Percentiles rank a stretch among this genome's conserved stretches.
phyloP scores from a whole-genome alignment of 2,888 invertebrate species.

The Macrophya alboannulata region DNA sequence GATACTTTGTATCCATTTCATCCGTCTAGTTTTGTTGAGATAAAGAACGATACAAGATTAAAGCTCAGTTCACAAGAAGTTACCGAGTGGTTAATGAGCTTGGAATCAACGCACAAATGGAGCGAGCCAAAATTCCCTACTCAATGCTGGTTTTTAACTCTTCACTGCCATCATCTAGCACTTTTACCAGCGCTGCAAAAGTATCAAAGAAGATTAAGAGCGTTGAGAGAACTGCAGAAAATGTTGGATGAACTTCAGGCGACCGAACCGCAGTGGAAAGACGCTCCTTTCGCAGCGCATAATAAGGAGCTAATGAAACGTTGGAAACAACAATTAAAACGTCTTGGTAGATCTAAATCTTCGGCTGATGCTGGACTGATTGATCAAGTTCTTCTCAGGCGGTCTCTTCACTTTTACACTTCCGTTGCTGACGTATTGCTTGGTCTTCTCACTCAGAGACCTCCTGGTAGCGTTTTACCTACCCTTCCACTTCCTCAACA shows the following conservation, averaged over 20 bases:
- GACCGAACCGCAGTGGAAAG: slow-evolving; percentile 92
- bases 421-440: slow-evolving; percentile 91
- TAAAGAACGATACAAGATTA: slow-evolving; percentile 91
- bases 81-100: slow-evolving; percentile 50
- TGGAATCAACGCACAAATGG: slow-evolving; percentile 83
- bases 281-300: slow-evolving; percentile 87
- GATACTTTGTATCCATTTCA: slow-evolving; percentile 95
- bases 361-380: slow-evolving; percentile 95
- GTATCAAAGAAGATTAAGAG: slow-evolving; percentile 88
- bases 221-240: slow-evolving; percentile 93
- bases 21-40: slow-evolving; percentile 87
- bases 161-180: slow-evolving; percentile 96
- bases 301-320: slow-evolving; percentile 92
- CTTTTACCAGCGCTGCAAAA: slow-evolving; percentile 94
- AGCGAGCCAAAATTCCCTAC: slow-evolving; percentile 95
- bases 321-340: slow-evolving; percentile 93
- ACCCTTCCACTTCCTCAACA: slow-evolving; percentile 83
- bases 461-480: slow-evolving; percentile 80
- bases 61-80: slow-evolving; percentile 87
- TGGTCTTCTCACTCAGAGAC: slow-evolving; percentile 84
- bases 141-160: slow-evolving; percentile 97
- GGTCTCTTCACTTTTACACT: slow-evolving; percentile 93
- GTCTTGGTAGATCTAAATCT: slow-evolving; percentile 89
- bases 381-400: slow-evolving; percentile 91
- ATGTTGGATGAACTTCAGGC: slow-evolving; percentile 92